phyloP scores from a whole-genome alignment of 2,113 vertebrate species.

The Notiomystis cincta region DNA sequence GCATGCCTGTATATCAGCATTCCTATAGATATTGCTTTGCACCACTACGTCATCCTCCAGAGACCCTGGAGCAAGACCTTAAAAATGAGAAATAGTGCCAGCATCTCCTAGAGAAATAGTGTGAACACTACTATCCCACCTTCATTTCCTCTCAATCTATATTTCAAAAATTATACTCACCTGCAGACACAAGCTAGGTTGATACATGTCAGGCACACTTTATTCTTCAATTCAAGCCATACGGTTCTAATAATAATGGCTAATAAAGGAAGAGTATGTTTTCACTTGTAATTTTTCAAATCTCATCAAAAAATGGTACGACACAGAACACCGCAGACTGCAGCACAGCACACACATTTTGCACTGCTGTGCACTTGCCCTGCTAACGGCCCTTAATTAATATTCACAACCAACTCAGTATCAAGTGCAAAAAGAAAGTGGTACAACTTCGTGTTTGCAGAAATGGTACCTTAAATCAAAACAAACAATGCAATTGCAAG shows the following conservation, averaged over 20 bases:
- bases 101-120: neutral
- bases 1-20: neutral
- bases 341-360: slow-evolving; percentile 22
- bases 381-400: slow-evolving; percentile 33
- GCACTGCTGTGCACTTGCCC: slow-evolving; percentile 35
- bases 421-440: neutral
- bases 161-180: neutral
- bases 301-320: slow-evolving; percentile 9
- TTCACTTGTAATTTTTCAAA: slow-evolving; percentile 49
- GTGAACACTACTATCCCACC: neutral
- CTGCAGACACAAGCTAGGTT: neutral
- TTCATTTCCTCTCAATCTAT: slow-evolving; percentile 17
- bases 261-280: slow-evolving; percentile 31
- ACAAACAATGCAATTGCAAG: neutral
- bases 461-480: slow-evolving; percentile 38
- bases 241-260: slow-evolving; percentile 25
- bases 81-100: neutral
- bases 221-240: neutral
- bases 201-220: neutral
- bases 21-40: neutral
- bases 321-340: neutral
- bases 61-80: neutral
- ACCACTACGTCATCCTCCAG: neutral
- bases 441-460: neutral
- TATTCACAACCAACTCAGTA: slow-evolving; percentile 13